Percentiles rank a stretch among this genome's conserved stretches.
Evolutionary conservation across 2,797 vertebrate species (phyloP).

Genomic region (Nannoperca australis): DNA sequence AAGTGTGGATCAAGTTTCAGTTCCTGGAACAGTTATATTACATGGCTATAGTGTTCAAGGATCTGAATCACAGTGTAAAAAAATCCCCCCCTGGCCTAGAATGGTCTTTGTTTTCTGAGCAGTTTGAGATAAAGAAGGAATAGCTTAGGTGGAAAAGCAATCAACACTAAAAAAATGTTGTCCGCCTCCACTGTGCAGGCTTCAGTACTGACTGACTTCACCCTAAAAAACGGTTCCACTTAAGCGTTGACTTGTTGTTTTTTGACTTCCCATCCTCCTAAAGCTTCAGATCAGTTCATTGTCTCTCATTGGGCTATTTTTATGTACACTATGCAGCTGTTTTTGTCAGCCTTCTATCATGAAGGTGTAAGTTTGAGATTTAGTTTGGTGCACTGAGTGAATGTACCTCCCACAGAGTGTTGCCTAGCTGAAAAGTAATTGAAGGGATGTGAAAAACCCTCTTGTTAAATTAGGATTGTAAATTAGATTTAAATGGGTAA

Average conservation of each 20-base stretch:
- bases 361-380: conserved; percentile 9
- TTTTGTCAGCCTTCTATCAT: conserved; percentile 25
- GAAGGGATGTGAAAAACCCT: conserved; percentile 12
- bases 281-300: conserved; percentile 11
- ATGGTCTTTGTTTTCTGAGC: background rate
- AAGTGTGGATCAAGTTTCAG: conserved; percentile 29
- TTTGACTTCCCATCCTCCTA: background rate
- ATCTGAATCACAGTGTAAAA: background rate
- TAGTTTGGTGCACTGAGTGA: conserved; percentile 1
- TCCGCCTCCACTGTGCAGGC: background rate
- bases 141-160: background rate
- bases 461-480: conserved; percentile 40
- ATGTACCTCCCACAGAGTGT: conserved; percentile 21
- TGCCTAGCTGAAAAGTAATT: conserved; percentile 31
- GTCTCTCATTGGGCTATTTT: conserved; percentile 18
- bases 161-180: background rate
- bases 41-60: background rate
- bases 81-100: background rate
- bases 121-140: background rate
- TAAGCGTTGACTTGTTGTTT: background rate
- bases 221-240: background rate
- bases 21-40: conserved; percentile 4
- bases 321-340: background rate
- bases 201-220: background rate
- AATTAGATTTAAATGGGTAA: conserved; percentile 51